Percentiles rank a stretch among this genome's conserved stretches.
Evolutionary conservation across 2,797 vertebrate genomes (phyloP).

Genomic region (Neopelma chrysocephalum): DNA sequence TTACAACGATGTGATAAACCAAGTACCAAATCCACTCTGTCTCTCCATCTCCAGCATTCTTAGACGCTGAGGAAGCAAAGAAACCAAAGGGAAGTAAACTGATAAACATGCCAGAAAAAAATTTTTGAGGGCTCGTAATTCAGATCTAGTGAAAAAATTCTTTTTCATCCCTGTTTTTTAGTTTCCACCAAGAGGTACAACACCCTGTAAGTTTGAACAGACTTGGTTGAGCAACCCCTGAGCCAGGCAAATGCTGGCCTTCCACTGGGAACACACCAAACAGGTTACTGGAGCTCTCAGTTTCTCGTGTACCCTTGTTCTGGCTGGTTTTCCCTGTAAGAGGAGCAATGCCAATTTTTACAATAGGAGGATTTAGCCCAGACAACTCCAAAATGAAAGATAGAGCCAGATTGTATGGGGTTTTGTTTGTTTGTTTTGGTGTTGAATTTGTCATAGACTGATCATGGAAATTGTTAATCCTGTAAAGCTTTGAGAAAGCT

Average conservation of each 20-base stretch:
- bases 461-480: not conserved
- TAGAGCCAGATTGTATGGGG: not conserved
- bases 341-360: not conserved
- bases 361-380: not conserved
- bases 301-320: not conserved
- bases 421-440: not conserved
- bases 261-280: not conserved
- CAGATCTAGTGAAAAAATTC: not conserved
- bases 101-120: slow-evolving; percentile 20
- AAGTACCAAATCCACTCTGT: slow-evolving; percentile 8
- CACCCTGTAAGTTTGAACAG: not conserved
- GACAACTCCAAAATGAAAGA: not conserved
- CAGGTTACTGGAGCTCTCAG: not conserved
- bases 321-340: not conserved
- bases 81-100: slow-evolving; percentile 3
- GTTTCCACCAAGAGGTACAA: not conserved
- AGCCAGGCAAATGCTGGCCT: not conserved
- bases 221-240: not conserved
- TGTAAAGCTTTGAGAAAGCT: not conserved
- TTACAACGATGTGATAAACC: slow-evolving; percentile 18
- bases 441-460: not conserved
- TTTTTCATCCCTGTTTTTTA: not conserved
- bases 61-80: slow-evolving; percentile 24
- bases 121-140: not conserved
- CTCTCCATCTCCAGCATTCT: slow-evolving; percentile 41